Evolutionary conservation across 92 coral and sea anemone species (phyloP).

Genomic region (Heliopora coerulea): DNA sequence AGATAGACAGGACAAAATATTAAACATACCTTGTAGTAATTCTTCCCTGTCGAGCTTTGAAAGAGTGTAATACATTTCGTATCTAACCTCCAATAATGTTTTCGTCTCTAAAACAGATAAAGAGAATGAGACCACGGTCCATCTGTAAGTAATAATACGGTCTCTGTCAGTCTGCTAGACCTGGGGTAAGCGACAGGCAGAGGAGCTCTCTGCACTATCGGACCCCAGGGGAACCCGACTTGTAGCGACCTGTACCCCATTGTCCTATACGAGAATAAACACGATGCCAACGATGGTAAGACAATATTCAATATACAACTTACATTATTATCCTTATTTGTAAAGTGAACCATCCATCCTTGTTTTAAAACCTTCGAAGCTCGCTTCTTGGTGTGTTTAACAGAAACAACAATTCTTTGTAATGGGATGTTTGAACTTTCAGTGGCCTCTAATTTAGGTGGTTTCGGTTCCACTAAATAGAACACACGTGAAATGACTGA

Average conservation of each 20-base stretch:
- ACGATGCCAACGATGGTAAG: too few relatives aligned
- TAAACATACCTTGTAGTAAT: constrained; percentile 84
- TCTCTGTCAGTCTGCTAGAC: too few relatives aligned
- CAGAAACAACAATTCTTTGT: constrained; percentile 92
- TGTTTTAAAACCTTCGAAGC: constrained; percentile 93
- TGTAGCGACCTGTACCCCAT: too few relatives aligned
- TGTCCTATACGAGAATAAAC: too few relatives aligned
- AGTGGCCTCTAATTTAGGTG: constrained; percentile 63
- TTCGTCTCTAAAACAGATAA: constrained; percentile 66
- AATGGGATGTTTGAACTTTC: constrained; percentile 86
- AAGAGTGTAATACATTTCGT: constrained; percentile 89
- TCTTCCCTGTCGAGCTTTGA: constrained; percentile 76
- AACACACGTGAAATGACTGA: background rate
- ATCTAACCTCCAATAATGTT: constrained; percentile 97
- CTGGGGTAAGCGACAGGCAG: too few relatives aligned
- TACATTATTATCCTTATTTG: constrained; percentile 93
- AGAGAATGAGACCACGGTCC: too few relatives aligned
- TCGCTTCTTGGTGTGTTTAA: constrained; percentile 95
- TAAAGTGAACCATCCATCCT: constrained; percentile 99
- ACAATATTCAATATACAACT: too few relatives aligned
- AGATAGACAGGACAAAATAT: too few relatives aligned
- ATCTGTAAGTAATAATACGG: too few relatives aligned
- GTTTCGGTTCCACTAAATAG: constrained; percentile 30
- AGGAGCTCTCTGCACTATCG: too few relatives aligned
- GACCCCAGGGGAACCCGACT: too few relatives aligned